phyloP scores from a whole-genome alignment of 2,113 vertebrate species.

The Erinaceus europaeus region DNA sequence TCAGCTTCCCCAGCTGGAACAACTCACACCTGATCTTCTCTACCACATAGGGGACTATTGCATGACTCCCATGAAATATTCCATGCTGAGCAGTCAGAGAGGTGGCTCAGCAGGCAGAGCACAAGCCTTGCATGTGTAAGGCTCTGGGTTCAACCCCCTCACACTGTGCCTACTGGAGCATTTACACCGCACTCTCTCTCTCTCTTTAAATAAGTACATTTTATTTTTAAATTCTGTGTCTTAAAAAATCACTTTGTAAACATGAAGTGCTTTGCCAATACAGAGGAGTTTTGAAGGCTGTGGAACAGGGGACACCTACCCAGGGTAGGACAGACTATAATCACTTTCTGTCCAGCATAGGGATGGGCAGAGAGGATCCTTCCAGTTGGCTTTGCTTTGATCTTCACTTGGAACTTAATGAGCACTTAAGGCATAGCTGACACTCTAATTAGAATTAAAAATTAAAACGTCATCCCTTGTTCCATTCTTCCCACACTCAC shows the following conservation, averaged over 20 bases:
- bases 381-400: slow-evolving; percentile 31
- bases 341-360: background rate
- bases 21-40: background rate
- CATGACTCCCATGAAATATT: background rate
- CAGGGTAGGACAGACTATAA: background rate
- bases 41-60: background rate
- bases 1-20: background rate
- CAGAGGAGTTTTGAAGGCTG: background rate
- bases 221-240: too few species aligned
- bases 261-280: background rate
- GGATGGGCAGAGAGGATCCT: background rate
- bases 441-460: slow-evolving; percentile 63
- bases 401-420: slow-evolving; percentile 60
- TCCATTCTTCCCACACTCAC: slow-evolving; percentile 25
- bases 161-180: too few species aligned
- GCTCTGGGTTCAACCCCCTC: too few species aligned
- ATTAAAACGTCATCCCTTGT: slow-evolving; percentile 40
- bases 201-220: too few species aligned
- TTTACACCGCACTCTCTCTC: too few species aligned
- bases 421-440: slow-evolving; percentile 40
- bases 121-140: too few species aligned
- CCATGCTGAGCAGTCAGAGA: too few species aligned
- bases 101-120: too few species aligned
- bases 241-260: background rate
- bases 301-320: background rate